A percentile compares a stretch with the other conserved stretches of the same genome.
Evolutionary conservation across 2,888 invertebrate species (phyloP).

Genomic region (Xanthorhoe spadicearia): DNA sequence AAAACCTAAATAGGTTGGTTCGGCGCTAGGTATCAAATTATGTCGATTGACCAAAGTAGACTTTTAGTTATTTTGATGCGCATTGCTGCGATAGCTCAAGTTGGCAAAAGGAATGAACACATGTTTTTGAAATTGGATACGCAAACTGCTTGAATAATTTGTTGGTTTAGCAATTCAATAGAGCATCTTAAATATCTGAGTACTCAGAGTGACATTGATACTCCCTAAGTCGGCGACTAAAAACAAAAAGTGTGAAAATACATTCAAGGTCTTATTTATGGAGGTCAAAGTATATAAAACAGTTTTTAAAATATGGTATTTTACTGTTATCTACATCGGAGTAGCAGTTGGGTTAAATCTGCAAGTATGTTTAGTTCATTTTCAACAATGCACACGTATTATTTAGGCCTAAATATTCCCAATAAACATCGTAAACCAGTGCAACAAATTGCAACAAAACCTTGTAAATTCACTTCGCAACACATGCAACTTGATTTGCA

Average conservation of each 20-base stretch:
- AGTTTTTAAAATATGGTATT: not conserved
- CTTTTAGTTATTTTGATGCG: slow-evolving; percentile 7
- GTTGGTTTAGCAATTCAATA: slow-evolving; percentile 13
- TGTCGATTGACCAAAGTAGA: not conserved
- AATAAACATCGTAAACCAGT: not conserved
- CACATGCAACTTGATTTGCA: slow-evolving; percentile 12
- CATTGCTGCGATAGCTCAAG: slow-evolving; percentile 9
- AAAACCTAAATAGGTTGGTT: slow-evolving; percentile 7
- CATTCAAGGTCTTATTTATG: not conserved
- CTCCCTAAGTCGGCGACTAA: slow-evolving; percentile 18
- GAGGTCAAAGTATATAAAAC: not conserved
- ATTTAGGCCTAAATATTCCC: not conserved
- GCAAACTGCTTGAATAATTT: slow-evolving; percentile 11
- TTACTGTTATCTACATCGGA: too few species aligned
- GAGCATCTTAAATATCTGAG: not conserved
- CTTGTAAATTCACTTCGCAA: not conserved
- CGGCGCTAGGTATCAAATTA: slow-evolving; percentile 8
- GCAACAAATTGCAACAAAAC: not conserved
- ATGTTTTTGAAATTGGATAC: slow-evolving; percentile 12
- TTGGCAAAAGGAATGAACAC: slow-evolving; percentile 6
- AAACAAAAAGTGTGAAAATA: slow-evolving; percentile 14
- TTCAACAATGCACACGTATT: too few species aligned
- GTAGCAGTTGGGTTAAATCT: too few species aligned
- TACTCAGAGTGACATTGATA: slow-evolving; percentile 18
- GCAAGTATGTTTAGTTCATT: too few species aligned